Percentiles rank a stretch among this genome's conserved stretches.
These are phyloP conservation scores for Strigamia transsilvanica DNA, from an alignment of 2,888 invertebrate species.

Conservation along the genomic window DNA sequence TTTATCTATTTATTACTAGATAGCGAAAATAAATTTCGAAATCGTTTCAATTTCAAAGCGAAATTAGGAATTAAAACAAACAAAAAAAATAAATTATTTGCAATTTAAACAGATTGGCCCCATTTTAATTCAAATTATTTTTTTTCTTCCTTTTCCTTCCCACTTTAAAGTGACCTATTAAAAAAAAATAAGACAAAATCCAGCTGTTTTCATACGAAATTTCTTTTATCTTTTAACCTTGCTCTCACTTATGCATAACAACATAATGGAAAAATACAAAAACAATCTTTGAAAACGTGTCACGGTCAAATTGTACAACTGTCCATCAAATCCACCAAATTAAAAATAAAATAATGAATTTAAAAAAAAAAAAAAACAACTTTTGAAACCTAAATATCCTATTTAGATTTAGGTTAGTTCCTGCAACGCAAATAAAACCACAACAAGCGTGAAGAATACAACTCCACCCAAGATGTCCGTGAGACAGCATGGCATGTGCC, in stretches of 20 bases:
- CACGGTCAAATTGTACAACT: not conserved
- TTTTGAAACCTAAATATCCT: not conserved
- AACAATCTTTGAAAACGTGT: not conserved
- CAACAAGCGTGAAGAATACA: constrained; percentile 16
- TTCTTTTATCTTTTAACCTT: constrained; percentile 12
- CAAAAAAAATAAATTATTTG: not conserved
- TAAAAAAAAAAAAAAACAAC: not conserved
- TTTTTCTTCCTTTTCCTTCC: not conserved
- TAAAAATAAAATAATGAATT: not conserved
- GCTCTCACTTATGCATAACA: constrained; percentile 6
- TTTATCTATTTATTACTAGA: not conserved
- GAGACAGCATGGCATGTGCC: not conserved
- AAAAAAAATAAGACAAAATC: constrained; percentile 1
- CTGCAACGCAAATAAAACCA: constrained; percentile 11
- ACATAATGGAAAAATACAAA: not conserved
- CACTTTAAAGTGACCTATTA: constrained; percentile 15
- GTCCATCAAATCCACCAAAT: not conserved
- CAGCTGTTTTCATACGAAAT: not conserved
- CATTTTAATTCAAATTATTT: constrained; percentile 11
- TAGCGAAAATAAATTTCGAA: not conserved
- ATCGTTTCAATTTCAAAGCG: not conserved
- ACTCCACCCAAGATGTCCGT: constrained; percentile 30
- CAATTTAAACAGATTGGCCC: constrained; percentile 22
- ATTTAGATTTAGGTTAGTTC: not conserved
- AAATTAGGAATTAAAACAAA: not conserved